Base-by-base conservation (phyloP, 2,888 invertebrate species). In the Caenorhabditis japonica region DNA sequence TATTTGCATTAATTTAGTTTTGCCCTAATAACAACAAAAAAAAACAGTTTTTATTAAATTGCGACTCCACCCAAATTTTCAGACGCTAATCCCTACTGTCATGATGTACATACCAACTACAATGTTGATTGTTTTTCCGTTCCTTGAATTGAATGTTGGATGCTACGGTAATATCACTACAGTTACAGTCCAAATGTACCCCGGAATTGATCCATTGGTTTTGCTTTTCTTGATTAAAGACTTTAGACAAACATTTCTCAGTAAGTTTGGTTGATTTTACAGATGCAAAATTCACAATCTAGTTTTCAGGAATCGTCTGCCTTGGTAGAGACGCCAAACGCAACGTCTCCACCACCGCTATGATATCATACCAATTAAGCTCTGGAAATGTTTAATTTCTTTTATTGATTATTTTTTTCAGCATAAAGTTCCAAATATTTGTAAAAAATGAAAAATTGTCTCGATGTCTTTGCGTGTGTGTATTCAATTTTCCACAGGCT, bases 31-130 rank as follows among this genome's bases (percentile, higher is more conserved):
- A n/a, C n/a, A n/a, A n/a, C n/a, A n/a, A n/a, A n/a, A n/a, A n/a
- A n/a, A n/a, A n/a, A n/a, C n/a, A n/a, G n/a, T n/a, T n/a, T n/a
- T n/a, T n/a, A n/a, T n/a, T n/a, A n/a, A n/a, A n/a, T n/a, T n/a
- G n/a, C n/a, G n/a, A n/a, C n/a, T n/a, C n/a, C n/a, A n/a, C n/a
- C n/a, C n/a, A n/a, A n/a, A n/a, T n/a, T 39, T 39, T 10, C 58
- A 66, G 58, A 66, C 66, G 3, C 17, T 58, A 8, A 41, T 66
- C 27, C 66, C 66, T n/a, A 27, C 44, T 0, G 30, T 72, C 10
- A 66, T 60, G 44, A 62, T 66, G 58, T 72, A 72, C 49, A 51
- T 60, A 19, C 56, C 72, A n/a, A 41, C 60, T 27, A 56, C 56
- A 21, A 49, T 60, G 15, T 46, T 72, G 23, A 59, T 72, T 15